Evolutionary conservation across 2,888 invertebrate species (phyloP), one percentile per base, ranked within the genome.

Genomic region (Linnaemya tessellans): DNA sequence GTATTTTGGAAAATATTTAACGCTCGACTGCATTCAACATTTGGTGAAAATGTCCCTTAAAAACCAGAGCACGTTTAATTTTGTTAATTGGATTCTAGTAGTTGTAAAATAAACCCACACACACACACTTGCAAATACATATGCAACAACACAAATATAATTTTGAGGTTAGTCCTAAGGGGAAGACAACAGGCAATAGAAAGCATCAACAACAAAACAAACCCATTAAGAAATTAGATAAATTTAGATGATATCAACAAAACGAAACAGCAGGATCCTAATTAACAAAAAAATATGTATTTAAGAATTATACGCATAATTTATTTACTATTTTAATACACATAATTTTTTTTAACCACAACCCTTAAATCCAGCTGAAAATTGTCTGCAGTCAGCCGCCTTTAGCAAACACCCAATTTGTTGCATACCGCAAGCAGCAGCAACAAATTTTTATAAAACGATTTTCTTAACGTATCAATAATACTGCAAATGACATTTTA

Each of bases 401-500:
- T 81, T 84, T 77, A 43, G 20, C 15, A 56, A 78, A 62, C 71
- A 62, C 71, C 77, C 54, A 22, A 58, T 80, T 51, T 49, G 30
- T 64, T 68, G 49, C 49, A 60, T 68, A 51, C 20, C n/a, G 10
- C 0, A 13, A 41, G 41, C 10, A 22, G 49, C 15, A 41, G 13
- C 62, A n/a, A 64, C 3, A 54, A 22, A 43, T 9, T 11, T 3
- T 18, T 3, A 13, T 8, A 20, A 15, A 67, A 75, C 71, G 30
- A 51, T 22, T 60, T 60, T 71, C 22, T 11, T 25, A 38, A 10
- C 30, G 22, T 71, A 79, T 82, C 82, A 85, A 82, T 85, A 87
- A 77, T 11, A 22, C 87, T 87, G 88, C 67, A 88, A 88, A 88
- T 88, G 87, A 86, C 88, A 88, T 83, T 87, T 88, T 87, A 88